These are phyloP conservation scores for Andrena fulva DNA, from an alignment of 2,888 invertebrate species.

Conservation along the genomic window DNA sequence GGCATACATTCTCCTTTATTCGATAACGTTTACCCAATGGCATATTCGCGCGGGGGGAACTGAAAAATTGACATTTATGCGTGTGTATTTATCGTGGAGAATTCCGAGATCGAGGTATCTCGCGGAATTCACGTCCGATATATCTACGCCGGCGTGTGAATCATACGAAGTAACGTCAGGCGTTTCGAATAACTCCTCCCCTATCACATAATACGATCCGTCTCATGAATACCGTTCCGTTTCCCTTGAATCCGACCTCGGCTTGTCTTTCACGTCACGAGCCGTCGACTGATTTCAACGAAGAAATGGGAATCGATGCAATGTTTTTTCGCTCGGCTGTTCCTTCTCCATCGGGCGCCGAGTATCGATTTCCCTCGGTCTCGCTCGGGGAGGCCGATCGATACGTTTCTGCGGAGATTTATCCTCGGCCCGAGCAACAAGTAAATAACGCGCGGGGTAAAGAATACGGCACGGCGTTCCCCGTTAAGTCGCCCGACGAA, in stretches of 20 bases:
- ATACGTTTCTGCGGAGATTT: too few relatives aligned
- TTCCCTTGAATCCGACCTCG: slow-evolving; percentile 7
- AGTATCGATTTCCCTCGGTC: slow-evolving; percentile 1
- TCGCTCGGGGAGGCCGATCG: neutral
- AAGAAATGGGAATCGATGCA: slow-evolving; percentile 6
- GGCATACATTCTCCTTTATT: slow-evolving; percentile 17
- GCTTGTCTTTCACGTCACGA: slow-evolving; percentile 23
- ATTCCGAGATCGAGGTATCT: slow-evolving; percentile 1
- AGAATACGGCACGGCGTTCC: neutral
- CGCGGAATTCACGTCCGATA: slow-evolving; percentile 37
- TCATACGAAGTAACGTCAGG: slow-evolving; percentile 56
- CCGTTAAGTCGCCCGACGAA: slow-evolving; percentile 24
- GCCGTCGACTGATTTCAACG: slow-evolving; percentile 10
- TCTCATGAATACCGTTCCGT: slow-evolving; percentile 52
- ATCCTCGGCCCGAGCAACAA: neutral
- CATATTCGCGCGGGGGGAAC: slow-evolving; percentile 6
- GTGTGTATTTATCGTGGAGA: slow-evolving; percentile 24
- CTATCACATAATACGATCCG: slow-evolving; percentile 58
- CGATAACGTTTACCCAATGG: slow-evolving; percentile 24
- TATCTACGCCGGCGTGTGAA: slow-evolving; percentile 13
- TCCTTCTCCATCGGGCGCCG: neutral
- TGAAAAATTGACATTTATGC: slow-evolving; percentile 54
- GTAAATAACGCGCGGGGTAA: neutral
- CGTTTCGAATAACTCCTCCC: slow-evolving; percentile 43
- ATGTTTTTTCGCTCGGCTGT: neutral